Evolutionary conservation across 2,888 invertebrate species (phyloP), one percentile per base, ranked within the genome.

Genomic region (Sminthurides aquaticus): DNA sequence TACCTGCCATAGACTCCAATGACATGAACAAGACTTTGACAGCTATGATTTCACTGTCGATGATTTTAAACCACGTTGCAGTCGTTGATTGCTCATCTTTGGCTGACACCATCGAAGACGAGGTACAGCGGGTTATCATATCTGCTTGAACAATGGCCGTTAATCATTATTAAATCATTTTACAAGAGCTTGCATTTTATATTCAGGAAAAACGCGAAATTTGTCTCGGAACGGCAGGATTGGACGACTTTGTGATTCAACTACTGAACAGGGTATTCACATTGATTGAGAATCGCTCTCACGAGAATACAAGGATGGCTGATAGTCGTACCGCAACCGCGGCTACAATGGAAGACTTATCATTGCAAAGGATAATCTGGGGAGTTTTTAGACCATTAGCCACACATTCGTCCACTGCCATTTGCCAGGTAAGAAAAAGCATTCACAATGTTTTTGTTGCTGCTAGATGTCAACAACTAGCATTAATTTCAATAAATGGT

Each of bases 181-280:
- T n/a, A n/a, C n/a, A n/a, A 43, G 43, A 11, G 43, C 43, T 43
- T 8, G 29, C 3, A 18, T 57, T 57, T 57, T 57, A 18, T n/a
- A 74, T 75, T 22, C 72, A 84, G 81, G 86, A 88, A 66, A 93
- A 94, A 76, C 77, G 77, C 67, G 82, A 83, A 68, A 74, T 83
- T 5, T 92, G 92, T 78, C 87, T 88, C 71, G 87, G 88, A 0
- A 90, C 92, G 0, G 90, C 91, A 1, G 87, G 87, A 73, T 87
- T 94, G 74, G 93, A 95, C 79, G 91, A 93, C 77, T 94, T 95
- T 76, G 86, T 94, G 1, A 79, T 91, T 1, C 87, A 91, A 76
- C 89, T 91, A 76, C 80, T 95, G 73, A 92, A 93, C 75, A 85
- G 87, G 76, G 81, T 88, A 67, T 87, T 88, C 75, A 78, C 81